Evolutionary conservation across 2,797 vertebrate species (phyloP).

Genomic region (Synaphobranchus kaupii): DNA sequence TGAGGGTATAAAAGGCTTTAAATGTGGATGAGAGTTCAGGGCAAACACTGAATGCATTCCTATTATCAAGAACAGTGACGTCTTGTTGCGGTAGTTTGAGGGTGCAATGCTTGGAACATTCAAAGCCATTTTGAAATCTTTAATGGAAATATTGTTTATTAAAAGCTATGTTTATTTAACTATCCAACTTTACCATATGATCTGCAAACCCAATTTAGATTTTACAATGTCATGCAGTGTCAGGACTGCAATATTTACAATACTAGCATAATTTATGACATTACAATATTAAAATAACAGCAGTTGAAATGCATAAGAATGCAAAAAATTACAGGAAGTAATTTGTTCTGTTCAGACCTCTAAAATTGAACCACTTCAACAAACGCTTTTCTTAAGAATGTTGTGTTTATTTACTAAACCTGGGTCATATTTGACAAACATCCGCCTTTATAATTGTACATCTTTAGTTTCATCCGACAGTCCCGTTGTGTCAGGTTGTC

Average conservation of each 20-base stretch:
- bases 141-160: too few relatives aligned
- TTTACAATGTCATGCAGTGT: background rate
- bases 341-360: background rate
- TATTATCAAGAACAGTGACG: too few relatives aligned
- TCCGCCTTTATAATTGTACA: constrained; percentile 80
- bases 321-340: constrained; percentile 36
- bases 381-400: constrained; percentile 81
- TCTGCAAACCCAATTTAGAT: too few relatives aligned
- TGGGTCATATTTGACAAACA: constrained; percentile 83
- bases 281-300: background rate
- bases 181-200: too few relatives aligned
- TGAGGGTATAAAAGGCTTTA: too few relatives aligned
- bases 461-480: constrained; percentile 73
- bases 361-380: constrained; percentile 9
- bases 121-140: too few relatives aligned
- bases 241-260: background rate
- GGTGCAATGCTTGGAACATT: too few relatives aligned
- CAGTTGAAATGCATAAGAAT: background rate
- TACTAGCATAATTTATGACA: background rate
- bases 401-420: constrained; percentile 88
- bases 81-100: too few relatives aligned
- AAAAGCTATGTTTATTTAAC: too few relatives aligned
- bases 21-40: too few relatives aligned
- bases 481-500: constrained; percentile 51
- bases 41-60: too few relatives aligned